phyloP scores from a whole-genome alignment of 2,113 vertebrate species.

The Numenius arquata region DNA sequence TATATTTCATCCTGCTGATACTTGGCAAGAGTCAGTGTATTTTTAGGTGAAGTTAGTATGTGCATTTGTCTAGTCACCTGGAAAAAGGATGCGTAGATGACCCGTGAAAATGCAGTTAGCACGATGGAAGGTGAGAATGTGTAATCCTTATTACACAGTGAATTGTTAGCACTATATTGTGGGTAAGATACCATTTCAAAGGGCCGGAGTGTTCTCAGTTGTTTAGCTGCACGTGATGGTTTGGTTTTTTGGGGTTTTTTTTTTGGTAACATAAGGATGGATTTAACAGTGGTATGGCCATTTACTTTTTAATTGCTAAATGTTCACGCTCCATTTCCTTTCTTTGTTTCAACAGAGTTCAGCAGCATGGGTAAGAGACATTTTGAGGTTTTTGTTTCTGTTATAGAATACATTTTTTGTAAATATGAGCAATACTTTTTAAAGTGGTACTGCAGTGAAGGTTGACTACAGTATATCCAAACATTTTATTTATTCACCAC shows the following conservation, averaged over 20 bases:
- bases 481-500: background rate
- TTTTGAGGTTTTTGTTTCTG: background rate
- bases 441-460: background rate
- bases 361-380: background rate
- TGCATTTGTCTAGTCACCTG: conserved; percentile 73
- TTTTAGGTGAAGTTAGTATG: conserved; percentile 69
- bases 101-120: conserved; percentile 65
- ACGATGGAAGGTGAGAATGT: conserved; percentile 50
- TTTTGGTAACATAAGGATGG: background rate
- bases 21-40: conserved; percentile 62
- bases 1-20: conserved; percentile 75
- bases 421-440: background rate
- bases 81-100: conserved; percentile 63
- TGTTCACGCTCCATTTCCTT: conserved; percentile 34
- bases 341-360: conserved; percentile 7
- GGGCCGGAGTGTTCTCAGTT: conserved; percentile 10
- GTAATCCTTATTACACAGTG: conserved; percentile 46
- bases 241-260: too few relatives aligned
- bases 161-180: conserved; percentile 31
- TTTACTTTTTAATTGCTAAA: conserved; percentile 36
- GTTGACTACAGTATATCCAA: background rate
- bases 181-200: conserved; percentile 54
- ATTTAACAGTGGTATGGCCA: conserved; percentile 27
- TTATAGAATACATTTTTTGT: background rate
- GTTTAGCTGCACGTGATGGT: conserved; percentile 40